Evolutionary conservation across 2,888 invertebrate genomes (phyloP).

Genomic region (Endotricha flammealis): DNA sequence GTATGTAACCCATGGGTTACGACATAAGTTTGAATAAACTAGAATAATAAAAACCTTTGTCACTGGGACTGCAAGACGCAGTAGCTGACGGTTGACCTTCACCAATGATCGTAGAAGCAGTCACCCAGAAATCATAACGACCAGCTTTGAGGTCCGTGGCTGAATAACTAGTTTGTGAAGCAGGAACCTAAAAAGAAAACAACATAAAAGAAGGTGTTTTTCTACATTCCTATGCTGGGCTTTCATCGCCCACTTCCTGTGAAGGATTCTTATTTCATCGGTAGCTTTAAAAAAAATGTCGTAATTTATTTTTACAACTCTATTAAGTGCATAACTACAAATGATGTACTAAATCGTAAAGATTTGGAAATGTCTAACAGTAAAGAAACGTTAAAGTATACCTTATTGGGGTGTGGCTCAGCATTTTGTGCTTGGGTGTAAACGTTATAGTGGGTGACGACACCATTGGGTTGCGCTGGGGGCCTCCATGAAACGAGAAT

Average conservation of each 20-base stretch:
- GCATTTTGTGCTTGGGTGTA: constrained; percentile 88
- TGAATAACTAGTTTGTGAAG: constrained; percentile 92
- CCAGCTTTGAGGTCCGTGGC: constrained; percentile 90
- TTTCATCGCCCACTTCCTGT: no score
- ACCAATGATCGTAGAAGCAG: constrained; percentile 95
- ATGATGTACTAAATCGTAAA: no score
- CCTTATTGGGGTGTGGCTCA: constrained; percentile 86
- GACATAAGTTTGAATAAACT: no score
- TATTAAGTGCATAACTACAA: no score
- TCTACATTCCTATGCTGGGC: no score
- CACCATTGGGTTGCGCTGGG: constrained; percentile 94
- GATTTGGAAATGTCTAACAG: no score
- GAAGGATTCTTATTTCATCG: no score
- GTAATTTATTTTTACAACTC: neutral
- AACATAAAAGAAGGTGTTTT: neutral
- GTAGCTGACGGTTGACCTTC: constrained; percentile 95
- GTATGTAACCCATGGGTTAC: no score
- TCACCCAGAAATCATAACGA: constrained; percentile 96
- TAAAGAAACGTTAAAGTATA: no score
- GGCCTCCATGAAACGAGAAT: constrained; percentile 96
- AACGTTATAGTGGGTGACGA: constrained; percentile 94
- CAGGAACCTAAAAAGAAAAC: constrained; percentile 74
- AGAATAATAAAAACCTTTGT: constrained; percentile 73
- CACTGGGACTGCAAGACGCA: constrained; percentile 89
- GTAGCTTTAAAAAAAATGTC: neutral